Evolutionary conservation across 2,888 invertebrate species (phyloP), one percentile per base, ranked within the genome.

Genomic region (Cryptocephalus primarius): DNA sequence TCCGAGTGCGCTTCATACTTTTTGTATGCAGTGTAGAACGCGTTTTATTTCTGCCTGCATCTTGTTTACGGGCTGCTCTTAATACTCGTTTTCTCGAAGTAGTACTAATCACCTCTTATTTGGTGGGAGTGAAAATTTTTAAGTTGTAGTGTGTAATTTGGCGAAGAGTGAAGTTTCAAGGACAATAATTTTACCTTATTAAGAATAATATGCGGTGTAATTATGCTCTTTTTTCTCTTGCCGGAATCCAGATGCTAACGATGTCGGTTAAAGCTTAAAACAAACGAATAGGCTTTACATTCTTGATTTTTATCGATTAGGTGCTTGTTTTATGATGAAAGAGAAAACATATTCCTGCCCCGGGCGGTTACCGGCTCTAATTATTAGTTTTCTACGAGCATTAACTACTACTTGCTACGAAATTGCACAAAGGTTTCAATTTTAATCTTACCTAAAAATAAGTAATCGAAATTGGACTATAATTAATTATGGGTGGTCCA

Each of bases 401-500:
- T 47, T 41, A 32, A 44, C 47, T 44, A 44, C 36, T 43, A 42
- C 44, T 43, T 32, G 42, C 47, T 41, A 47, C 36, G 43, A 47
- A 47, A 47, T 47, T 47, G 47, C 47, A 47, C 42, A 42, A 40
- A 44, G 41, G 46, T 41, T 41, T 44, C 40, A 32, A 38, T 39
- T 41, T 42, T 47, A 47, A 47, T 44, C 40, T 44, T 47, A 44
- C 44, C 12, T 22, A 34, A 44, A 47, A 47, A 44, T 44, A 40
- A 47, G 33, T 40, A 47, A 47, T 47, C 40, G 12, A 41, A 46
- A 34, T 46, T 39, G 39, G 42, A 47, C 44, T 47, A 44, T 47
- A 47, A 47, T 47, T 47, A 44, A 36, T 47, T 12, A 47, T 47
- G 47, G 47, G 47, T 47, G 47, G 47, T 47, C 47, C 47, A 41